Evolutionary conservation across 1,140 invertebrate species (phyloP).

Genomic region (Lepidurus arcticus): DNA sequence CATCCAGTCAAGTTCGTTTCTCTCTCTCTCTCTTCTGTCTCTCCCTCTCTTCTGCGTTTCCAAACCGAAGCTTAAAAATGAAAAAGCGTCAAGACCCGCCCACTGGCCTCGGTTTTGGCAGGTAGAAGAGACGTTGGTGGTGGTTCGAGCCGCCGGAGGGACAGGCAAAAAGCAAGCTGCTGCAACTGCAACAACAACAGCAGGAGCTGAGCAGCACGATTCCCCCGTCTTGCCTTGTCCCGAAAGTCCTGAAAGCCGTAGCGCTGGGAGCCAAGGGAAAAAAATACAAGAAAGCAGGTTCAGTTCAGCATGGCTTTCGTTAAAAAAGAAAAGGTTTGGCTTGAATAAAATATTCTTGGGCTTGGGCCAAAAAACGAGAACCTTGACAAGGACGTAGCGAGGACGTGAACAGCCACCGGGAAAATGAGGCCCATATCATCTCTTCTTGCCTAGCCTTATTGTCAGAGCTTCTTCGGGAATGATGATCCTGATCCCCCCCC

Average conservation of each 20-base stretch:
- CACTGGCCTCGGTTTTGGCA: not conserved
- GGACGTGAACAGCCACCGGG: slow-evolving; percentile 35
- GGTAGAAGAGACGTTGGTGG: not conserved
- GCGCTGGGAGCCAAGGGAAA: not conserved
- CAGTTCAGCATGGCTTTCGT: not conserved
- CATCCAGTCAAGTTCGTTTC: no score
- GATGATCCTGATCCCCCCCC: no score
- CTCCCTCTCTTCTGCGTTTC: no score
- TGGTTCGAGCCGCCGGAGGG: not conserved
- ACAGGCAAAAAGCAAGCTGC: not conserved
- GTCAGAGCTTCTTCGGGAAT: no score
- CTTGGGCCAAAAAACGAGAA: slow-evolving; percentile 2
- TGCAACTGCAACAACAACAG: slow-evolving; percentile 1
- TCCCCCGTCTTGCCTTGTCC: not conserved
- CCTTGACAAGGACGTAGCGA: slow-evolving; percentile 34
- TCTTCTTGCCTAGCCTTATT: slow-evolving; percentile 46
- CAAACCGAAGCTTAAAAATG: not conserved
- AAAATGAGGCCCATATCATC: slow-evolving; percentile 56
- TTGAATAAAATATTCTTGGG: slow-evolving; percentile 3
- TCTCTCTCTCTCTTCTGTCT: no score
- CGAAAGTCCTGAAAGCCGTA: not conserved
- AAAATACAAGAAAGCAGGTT: slow-evolving; percentile 29
- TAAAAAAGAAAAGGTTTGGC: not conserved
- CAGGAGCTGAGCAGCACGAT: slow-evolving; percentile 20
- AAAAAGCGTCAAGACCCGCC: not conserved